A percentile compares a stretch with the other conserved stretches of the same genome.
phyloP scores from a whole-genome alignment of 2,888 invertebrate species.

The Didymodactylos carnosus region DNA sequence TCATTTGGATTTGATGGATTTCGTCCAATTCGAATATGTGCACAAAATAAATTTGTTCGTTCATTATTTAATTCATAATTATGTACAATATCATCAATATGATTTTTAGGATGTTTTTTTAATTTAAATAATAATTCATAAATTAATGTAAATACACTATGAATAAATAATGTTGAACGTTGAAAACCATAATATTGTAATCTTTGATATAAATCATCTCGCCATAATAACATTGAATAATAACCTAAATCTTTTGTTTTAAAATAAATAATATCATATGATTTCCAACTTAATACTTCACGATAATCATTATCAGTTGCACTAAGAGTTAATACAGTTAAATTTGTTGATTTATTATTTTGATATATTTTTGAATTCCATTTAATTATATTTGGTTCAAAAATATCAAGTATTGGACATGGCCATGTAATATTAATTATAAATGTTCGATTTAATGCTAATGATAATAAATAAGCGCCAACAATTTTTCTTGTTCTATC shows the following conservation, averaged over 20 bases:
- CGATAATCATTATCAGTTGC: neutral
- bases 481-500: neutral
- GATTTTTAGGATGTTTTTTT: neutral
- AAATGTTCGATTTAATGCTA: neutral
- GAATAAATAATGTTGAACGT: neutral
- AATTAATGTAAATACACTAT: neutral
- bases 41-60: neutral
- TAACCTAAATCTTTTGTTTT: neutral
- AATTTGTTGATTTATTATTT: neutral
- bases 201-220: neutral
- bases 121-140: neutral
- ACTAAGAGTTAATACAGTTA: neutral
- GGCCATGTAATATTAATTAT: neutral
- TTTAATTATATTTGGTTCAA: neutral
- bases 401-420: neutral
- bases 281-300: neutral
- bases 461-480: neutral
- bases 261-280: neutral
- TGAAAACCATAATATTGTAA: neutral
- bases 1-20: neutral
- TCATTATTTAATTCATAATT: neutral
- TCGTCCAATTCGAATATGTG: neutral
- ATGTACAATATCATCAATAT: neutral
- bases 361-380: neutral
- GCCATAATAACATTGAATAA: neutral